These are phyloP conservation scores for Lycophotia porphyrea DNA, from an alignment of 2,888 invertebrate genomes.

Conservation along the genomic window DNA sequence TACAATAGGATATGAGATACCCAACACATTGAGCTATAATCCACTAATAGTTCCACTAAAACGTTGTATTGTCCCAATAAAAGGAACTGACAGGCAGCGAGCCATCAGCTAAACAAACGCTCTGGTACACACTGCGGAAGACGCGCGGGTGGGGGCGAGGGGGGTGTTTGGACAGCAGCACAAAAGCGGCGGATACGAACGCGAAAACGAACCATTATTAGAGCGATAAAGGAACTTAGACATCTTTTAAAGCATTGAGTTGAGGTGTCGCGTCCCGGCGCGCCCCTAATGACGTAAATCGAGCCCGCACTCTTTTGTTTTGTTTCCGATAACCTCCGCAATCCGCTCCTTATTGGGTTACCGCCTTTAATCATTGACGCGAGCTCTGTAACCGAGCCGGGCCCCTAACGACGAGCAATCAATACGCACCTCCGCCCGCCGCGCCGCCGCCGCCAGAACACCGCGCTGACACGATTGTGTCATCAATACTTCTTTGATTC, in stretches of 20 bases:
- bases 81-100: conserved; percentile 69
- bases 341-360: conserved; percentile 86
- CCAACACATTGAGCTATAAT: conserved; percentile 67
- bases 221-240: conserved; percentile 70
- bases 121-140: conserved; percentile 64
- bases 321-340: conserved; percentile 79
- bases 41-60: conserved; percentile 66
- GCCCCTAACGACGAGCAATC: conserved; percentile 80
- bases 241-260: conserved; percentile 75
- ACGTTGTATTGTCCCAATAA: conserved; percentile 70
- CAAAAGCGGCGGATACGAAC: conserved; percentile 81
- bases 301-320: conserved; percentile 85
- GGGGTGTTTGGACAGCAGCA: conserved; percentile 81
- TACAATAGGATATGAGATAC: conserved; percentile 67
- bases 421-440: conserved; percentile 68
- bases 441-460: conserved; percentile 21
- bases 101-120: conserved; percentile 68
- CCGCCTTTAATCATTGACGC: conserved; percentile 86
- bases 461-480: conserved; percentile 71
- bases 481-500: conserved; percentile 87
- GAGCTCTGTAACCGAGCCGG: conserved; percentile 73
- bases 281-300: conserved; percentile 85
- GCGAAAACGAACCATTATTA: conserved; percentile 78
- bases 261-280: conserved; percentile 70
- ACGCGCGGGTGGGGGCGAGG: conserved; percentile 59